Evolutionary conservation across 2,888 invertebrate genomes (phyloP), one percentile per base, ranked within the genome.

Genomic region (Geotrupes spiniger): DNA sequence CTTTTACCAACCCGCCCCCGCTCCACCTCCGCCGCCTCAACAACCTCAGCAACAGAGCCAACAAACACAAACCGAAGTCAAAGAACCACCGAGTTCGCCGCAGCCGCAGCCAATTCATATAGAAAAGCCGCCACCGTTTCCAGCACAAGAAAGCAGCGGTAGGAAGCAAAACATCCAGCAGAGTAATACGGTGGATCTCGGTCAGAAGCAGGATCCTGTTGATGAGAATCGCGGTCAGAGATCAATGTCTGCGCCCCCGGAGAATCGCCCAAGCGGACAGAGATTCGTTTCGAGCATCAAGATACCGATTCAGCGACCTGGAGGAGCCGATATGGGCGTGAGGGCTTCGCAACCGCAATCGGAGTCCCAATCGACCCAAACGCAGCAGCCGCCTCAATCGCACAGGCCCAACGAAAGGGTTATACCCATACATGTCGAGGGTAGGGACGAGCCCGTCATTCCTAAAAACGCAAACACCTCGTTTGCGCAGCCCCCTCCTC

Each of bases 381-480:
- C 46, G 9, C 40, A 51, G 42, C 62, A 58, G 46, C 70, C 64
- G 59, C 38, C 60, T 5, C 58, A 62, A 41, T 58, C 56, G 17
- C 64, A 59, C 38, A 65, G 74, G 55, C 74, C 80, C 33, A 83
- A 81, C 60, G 85, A 90, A 38, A 79, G 92, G 52, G 87, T 89
- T 63, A 92, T 92, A 71, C 92, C 92, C 14, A 92, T 92, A 54
- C 87, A 88, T 65, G 88, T 92, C 0, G 92, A 93, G 72, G 91
- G 91, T 4, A 78, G 91, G 42, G 87, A 89, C 61, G 85, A 87
- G 63, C 89, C 90, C 1, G 81, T 90, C 10, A 76, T 87, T 46
- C 84, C 86, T 52, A 83, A 80, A 64, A 76, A 77, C 50, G 71
- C 55, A 12, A 44, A 53, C 11, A 41, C 47, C 11, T 51, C 56